A percentile compares a stretch with the other conserved stretches of the same genome.
Evolutionary conservation across 1,140 invertebrate genomes (phyloP).

Genomic region (Drosophila nigrodunni): DNA sequence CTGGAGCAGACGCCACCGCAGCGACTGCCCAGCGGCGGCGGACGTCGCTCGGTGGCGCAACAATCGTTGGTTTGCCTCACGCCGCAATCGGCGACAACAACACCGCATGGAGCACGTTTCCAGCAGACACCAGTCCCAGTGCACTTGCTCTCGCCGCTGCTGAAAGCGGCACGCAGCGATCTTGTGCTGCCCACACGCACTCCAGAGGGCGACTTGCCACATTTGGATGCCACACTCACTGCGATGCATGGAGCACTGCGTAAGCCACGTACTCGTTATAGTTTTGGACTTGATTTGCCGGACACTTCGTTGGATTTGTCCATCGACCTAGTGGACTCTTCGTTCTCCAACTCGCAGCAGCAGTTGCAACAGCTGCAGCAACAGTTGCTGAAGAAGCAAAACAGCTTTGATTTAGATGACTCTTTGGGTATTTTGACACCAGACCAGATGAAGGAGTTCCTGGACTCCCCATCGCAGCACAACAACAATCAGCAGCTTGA

Average conservation of each 20-base stretch:
- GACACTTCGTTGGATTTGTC: conserved; percentile 78
- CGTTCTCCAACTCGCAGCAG: conserved; percentile 66
- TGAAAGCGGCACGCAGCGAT: conserved; percentile 76
- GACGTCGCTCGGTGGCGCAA: conserved; percentile 56
- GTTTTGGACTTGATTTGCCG: conserved; percentile 77
- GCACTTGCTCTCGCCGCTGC: conserved; percentile 63
- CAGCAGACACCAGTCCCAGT: conserved; percentile 65
- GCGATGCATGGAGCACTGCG: conserved; percentile 25
- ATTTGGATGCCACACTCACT: conserved; percentile 36
- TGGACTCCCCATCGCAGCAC: conserved; percentile 70
- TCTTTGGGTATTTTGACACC: conserved; percentile 93
- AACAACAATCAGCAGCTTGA: conserved; percentile 86
- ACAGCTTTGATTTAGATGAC: conserved; percentile 91
- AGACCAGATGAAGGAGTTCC: conserved; percentile 90
- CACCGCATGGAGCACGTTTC: conserved; percentile 49
- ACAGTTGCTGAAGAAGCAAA: conserved; percentile 88
- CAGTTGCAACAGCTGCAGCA: conserved; percentile 62
- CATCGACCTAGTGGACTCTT: conserved; percentile 79
- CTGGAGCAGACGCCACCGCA: conserved; percentile 43
- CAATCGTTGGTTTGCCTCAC: conserved; percentile 67
- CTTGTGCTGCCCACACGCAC: conserved; percentile 76
- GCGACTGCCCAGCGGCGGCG: conserved; percentile 8
- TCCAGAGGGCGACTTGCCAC: conserved; percentile 56
- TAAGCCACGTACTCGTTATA: conserved; percentile 61
- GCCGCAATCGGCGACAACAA: conserved; percentile 58